Evolutionary conservation across 1,140 invertebrate genomes (phyloP).

Genomic region (Pseudoatta argentina): DNA sequence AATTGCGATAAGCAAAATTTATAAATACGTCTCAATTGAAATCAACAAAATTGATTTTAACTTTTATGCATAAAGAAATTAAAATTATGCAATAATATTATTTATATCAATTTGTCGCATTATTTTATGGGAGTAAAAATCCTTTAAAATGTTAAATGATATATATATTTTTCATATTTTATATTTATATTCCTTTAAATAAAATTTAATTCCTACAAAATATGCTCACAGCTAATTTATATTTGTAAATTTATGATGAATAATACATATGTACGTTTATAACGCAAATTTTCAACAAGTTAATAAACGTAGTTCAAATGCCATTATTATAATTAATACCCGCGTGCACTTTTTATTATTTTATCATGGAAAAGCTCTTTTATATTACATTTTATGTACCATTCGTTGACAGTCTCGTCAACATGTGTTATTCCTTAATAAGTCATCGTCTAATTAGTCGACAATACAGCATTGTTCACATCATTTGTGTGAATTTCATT

Average conservation of each 20-base stretch:
- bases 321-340: constrained; percentile 32
- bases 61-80: not conserved
- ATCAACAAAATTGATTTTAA: not conserved
- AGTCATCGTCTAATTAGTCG: constrained; percentile 61
- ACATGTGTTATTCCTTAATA: constrained; percentile 42
- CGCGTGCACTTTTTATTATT: not conserved
- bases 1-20: not conserved
- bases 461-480: constrained; percentile 21
- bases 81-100: not conserved
- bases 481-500: constrained; percentile 30
- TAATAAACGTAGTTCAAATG: not conserved
- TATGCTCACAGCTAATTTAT: constrained; percentile 1
- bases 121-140: not conserved
- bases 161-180: not conserved
- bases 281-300: constrained; percentile 20
- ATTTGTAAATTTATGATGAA: constrained; percentile 1
- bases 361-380: constrained; percentile 4
- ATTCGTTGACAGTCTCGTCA: not conserved
- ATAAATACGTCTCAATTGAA: not conserved
- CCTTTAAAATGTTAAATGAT: not conserved
- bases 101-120: not conserved
- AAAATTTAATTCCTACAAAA: not conserved
- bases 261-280: not conserved
- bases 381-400: not conserved
- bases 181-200: not conserved